Conservation (phyloP, 2,888 invertebrate genomes). For the Aphidius colemani region DNA sequence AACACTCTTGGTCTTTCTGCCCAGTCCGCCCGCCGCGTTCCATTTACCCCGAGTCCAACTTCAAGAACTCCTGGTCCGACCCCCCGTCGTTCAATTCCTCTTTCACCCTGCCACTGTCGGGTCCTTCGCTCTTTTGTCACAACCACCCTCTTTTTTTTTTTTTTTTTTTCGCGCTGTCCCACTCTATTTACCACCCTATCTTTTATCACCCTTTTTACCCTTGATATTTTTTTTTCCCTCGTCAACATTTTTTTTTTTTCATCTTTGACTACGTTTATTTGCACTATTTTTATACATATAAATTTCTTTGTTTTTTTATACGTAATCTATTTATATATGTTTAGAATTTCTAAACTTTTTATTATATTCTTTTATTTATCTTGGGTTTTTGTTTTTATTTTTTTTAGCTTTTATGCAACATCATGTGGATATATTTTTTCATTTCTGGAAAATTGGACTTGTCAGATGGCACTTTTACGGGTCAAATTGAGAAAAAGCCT, state of each 20-base stretch:
- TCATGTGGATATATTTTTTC: no score
- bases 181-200: constrained; percentile 47
- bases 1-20: constrained; percentile 2
- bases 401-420: no score
- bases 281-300: not conserved
- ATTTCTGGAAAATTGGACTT: no score
- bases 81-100: constrained; percentile 34
- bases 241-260: constrained; percentile 16
- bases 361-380: not conserved
- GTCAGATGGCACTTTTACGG: not conserved
- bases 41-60: constrained; percentile 29
- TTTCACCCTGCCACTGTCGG: constrained; percentile 37
- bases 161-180: constrained; percentile 53
- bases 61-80: constrained; percentile 29
- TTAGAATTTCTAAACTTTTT: not conserved
- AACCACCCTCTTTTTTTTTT: constrained; percentile 44
- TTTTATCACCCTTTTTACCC: constrained; percentile 24
- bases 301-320: not conserved
- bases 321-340: no score
- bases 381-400: not conserved
- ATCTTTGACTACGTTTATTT: constrained; percentile 9
- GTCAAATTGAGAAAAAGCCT: no score
- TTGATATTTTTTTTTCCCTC: constrained; percentile 9
- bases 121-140: constrained; percentile 55
- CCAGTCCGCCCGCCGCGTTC: constrained; percentile 26